Percentiles rank a stretch among this genome's conserved stretches.
Conservation (phyloP, 1,140 invertebrate genomes). For the Hyles vespertilio region DNA sequence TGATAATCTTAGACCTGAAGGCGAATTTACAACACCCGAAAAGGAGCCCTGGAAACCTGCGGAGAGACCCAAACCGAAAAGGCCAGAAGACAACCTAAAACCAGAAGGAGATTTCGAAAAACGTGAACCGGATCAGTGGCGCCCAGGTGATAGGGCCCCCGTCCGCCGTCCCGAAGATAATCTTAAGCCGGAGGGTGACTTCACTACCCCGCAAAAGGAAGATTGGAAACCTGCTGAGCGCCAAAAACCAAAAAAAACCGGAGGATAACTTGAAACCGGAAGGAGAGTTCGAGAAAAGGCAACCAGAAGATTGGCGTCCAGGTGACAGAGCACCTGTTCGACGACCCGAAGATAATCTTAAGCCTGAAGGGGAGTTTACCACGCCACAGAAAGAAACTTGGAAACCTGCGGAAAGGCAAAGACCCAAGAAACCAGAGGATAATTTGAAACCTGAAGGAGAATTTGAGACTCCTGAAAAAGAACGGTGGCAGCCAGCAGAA, state of each 20-base stretch:
- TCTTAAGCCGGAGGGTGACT: conserved; percentile 79
- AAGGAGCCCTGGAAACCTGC: conserved; percentile 20
- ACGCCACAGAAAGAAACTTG: background rate
- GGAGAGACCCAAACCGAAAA: conserved; percentile 32
- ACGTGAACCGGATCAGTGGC: conserved; percentile 64
- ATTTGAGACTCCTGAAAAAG: conserved; percentile 60
- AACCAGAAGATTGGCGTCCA: conserved; percentile 72
- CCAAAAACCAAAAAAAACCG: conserved; percentile 32
- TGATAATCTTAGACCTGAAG: conserved; percentile 78
- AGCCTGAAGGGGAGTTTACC: conserved; percentile 77
- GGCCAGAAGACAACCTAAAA: conserved; percentile 24
- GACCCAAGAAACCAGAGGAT: conserved; percentile 60
- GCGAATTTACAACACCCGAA: conserved; percentile 72
- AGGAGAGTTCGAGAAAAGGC: conserved; percentile 75
- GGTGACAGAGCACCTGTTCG: conserved; percentile 58
- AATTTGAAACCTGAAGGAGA: conserved; percentile 76
- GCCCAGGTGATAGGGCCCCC: conserved; percentile 71
- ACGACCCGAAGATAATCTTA: conserved; percentile 77
- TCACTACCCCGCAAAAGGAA: conserved; percentile 67
- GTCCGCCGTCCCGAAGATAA: conserved; percentile 77
- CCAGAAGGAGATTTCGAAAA: conserved; percentile 77
- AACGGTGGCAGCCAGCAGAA: conserved; percentile 20
- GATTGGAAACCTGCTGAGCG: conserved; percentile 64
- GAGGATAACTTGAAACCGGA: conserved; percentile 78
- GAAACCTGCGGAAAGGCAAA: conserved; percentile 4